Evolutionary conservation across 1,140 invertebrate species (phyloP), one percentile per base, ranked within the genome.

Genomic region (Limonius californicus): DNA sequence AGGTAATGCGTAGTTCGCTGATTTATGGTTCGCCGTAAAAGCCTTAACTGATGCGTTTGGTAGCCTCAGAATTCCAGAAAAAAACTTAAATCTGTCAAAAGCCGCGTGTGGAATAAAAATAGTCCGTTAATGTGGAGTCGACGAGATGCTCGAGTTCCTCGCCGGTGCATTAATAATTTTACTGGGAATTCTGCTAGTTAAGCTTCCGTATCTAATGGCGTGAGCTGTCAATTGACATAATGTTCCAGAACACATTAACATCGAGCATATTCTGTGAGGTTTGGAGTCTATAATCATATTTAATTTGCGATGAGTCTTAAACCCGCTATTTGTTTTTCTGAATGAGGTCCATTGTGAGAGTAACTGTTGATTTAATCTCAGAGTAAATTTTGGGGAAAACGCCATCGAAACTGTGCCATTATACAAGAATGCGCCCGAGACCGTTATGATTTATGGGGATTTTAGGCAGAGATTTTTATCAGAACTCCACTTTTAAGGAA

Each of bases 131-230:
- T 19, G 45, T 50, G 14, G 19, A 50, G 14, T 8, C 14, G 4
- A 50, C 3, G 12, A 19, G 45, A 50, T 50, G 16, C 16, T 50
- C 3, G 19, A 50, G 45, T 50, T 50, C 14, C 45, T 55, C 27
- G 54, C 1, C 54, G 27, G 54, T 15, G 27, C 54, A 55, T 55
- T 27, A 23, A 55, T 55, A 55, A 23, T 55, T 55, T 55, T 55
- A 55, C 20, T 55, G 54, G 15, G 54, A 23, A 32, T 23, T 27
- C 27, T 55, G 20, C n/a, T 55, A 9, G 54, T 27, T 27, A 55
- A 55, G 54, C 54, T 55, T 27, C 54, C 54, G 54, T 55, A 55
- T 55, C 54, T 55, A 55, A 55, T 55, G 54, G 54, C 3, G n/a
- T 32, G 15, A 32, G 54, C 54, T 55, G 54, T 27, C 20, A 55